These are phyloP conservation scores for Bovichtus variegatus DNA, from an alignment of 2,797 vertebrate species.

Conservation along the genomic window DNA sequence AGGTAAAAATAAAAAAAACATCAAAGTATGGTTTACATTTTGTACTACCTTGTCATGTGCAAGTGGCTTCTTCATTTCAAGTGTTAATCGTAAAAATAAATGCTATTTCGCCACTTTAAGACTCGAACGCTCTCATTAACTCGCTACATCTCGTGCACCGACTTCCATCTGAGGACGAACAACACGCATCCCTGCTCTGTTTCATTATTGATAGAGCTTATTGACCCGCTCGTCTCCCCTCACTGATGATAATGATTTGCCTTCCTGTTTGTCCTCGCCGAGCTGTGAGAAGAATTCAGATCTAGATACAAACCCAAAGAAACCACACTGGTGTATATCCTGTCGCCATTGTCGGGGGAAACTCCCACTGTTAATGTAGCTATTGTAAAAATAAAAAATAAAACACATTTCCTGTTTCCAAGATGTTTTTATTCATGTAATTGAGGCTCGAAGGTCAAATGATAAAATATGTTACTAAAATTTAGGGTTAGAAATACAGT, in stretches of 20 bases:
- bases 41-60: too few species aligned
- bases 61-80: too few species aligned
- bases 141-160: constrained; percentile 3
- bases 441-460: not conserved
- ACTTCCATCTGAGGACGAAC: constrained; percentile 38
- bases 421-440: too few species aligned
- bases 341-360: not conserved
- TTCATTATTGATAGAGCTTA: constrained; percentile 80
- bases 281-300: constrained; percentile 61
- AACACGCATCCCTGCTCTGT: constrained; percentile 60
- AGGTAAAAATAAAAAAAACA: too few species aligned
- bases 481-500: not conserved
- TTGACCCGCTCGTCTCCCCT: constrained; percentile 80
- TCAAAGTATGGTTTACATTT: too few species aligned
- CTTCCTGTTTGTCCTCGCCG: constrained; percentile 67
- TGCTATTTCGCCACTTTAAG: constrained; percentile 18
- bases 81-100: too few species aligned
- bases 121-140: constrained; percentile 15
- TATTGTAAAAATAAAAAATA: not conserved
- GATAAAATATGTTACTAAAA: not conserved
- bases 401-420: not conserved
- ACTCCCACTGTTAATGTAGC: not conserved
- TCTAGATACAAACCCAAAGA: constrained; percentile 40
- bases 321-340: constrained; percentile 15
- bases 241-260: constrained; percentile 72